A percentile compares a stretch with the other conserved stretches of the same genome.
Conservation (phyloP, 2,797 vertebrate species). For the Ibycter americanus region DNA sequence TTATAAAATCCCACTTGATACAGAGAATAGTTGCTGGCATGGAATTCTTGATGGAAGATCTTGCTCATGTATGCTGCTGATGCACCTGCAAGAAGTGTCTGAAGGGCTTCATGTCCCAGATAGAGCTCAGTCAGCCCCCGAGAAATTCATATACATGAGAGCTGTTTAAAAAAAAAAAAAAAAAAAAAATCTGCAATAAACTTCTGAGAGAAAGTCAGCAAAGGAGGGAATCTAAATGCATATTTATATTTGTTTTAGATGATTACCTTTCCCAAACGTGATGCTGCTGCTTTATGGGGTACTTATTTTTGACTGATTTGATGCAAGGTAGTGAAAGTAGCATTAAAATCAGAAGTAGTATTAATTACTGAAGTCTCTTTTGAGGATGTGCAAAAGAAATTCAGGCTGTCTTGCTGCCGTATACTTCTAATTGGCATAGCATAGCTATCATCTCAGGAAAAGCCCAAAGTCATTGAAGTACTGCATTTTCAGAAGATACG, state of each 20-base stretch:
- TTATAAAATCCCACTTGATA: not conserved
- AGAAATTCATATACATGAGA: not conserved
- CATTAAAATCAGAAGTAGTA: not conserved
- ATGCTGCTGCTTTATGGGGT: not conserved
- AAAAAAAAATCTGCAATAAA: not conserved
- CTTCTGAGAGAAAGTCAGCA: not conserved
- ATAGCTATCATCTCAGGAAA: not conserved
- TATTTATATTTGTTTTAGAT: not conserved
- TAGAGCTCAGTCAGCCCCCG: not conserved
- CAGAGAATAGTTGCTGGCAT: not conserved
- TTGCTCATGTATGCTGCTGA: not conserved
- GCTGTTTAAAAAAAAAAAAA: not conserved
- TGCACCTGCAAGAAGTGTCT: not conserved
- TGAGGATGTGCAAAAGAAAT: not conserved
- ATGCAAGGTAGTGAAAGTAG: not conserved
- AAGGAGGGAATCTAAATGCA: not conserved
- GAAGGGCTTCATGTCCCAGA: not conserved
- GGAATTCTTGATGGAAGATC: not conserved
- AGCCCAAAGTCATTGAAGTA: rapidly evolving
- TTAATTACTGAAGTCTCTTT: not conserved
- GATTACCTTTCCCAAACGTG: not conserved
- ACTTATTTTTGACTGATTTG: not conserved
- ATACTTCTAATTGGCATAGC: not conserved
- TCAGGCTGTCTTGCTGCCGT: not conserved
- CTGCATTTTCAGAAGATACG: not conserved